A percentile compares a stretch with the other conserved stretches of the same genome.
phyloP scores from a whole-genome alignment of 2,797 vertebrate species.

The Cryptoprocta ferox region DNA sequence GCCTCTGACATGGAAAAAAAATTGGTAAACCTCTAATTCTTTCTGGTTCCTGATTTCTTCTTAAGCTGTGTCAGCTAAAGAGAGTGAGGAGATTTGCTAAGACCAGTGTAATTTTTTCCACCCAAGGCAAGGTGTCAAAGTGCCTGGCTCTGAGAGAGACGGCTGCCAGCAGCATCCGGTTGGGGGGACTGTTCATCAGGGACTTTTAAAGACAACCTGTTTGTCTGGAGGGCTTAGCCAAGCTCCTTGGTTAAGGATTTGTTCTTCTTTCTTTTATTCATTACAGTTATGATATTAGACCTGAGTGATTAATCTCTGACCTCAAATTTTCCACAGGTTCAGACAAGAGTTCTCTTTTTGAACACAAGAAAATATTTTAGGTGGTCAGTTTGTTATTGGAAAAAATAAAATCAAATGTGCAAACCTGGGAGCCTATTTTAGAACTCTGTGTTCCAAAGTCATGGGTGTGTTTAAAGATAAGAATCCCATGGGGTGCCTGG shows the following conservation, averaged over 20 bases:
- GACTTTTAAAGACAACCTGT: neutral
- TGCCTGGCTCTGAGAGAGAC: neutral
- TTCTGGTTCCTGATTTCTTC: constrained; percentile 76
- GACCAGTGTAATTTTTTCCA: constrained; percentile 62
- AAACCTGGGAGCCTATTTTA: neutral
- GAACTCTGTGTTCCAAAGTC: neutral
- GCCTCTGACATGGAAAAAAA: constrained; percentile 51
- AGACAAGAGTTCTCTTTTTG: constrained; percentile 2
- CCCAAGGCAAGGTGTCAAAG: constrained; percentile 35
- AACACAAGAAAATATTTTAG: neutral
- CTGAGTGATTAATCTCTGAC: neutral
- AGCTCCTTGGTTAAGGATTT: neutral
- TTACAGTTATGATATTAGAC: neutral
- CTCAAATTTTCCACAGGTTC: neutral
- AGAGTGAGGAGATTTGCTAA: constrained; percentile 52
- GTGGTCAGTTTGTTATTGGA: neutral
- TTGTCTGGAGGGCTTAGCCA: neutral
- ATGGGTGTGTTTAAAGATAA: neutral
- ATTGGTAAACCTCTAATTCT: constrained; percentile 54
- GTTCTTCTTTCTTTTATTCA: neutral
- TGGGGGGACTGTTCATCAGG: neutral
- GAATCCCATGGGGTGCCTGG: no score
- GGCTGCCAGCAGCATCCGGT: neutral
- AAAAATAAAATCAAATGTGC: neutral
- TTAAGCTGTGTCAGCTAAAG: constrained; percentile 69